Percentiles rank a stretch among this genome's conserved stretches.
Conservation (phyloP, 2,113 vertebrate species). For the Cololabis saira region DNA sequence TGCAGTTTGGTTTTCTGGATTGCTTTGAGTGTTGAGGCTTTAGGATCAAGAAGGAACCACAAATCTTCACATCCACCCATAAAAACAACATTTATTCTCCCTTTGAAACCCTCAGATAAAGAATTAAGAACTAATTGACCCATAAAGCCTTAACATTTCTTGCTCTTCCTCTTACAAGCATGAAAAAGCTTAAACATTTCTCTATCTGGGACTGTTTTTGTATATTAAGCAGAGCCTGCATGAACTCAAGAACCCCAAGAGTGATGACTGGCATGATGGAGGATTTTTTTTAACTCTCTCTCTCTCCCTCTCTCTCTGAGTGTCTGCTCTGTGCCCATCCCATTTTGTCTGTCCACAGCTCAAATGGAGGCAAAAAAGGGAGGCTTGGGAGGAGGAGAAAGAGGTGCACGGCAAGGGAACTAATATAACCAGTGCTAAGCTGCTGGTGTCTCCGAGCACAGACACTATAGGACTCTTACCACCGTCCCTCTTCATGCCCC, state of each 20-base stretch:
- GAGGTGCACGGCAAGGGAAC: constrained; percentile 17
- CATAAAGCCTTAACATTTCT: neutral
- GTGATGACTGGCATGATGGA: constrained; percentile 42
- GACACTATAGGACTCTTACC: constrained; percentile 45
- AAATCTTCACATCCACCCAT: too few species aligned
- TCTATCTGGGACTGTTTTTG: neutral
- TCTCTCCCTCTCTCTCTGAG: neutral
- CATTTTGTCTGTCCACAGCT: constrained; percentile 45
- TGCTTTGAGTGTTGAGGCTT: too few species aligned
- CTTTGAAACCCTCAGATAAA: neutral
- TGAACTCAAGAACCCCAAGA: constrained; percentile 59
- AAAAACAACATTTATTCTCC: neutral
- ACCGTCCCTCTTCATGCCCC: constrained; percentile 60
- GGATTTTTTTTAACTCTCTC: neutral
- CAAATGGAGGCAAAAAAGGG: constrained; percentile 11
- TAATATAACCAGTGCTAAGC: constrained; percentile 52
- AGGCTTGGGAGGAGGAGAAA: constrained; percentile 3
- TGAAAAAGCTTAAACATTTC: neutral
- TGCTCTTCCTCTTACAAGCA: neutral
- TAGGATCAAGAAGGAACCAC: too few species aligned
- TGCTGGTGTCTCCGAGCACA: constrained; percentile 40
- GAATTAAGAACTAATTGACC: neutral
- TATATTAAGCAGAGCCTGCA: constrained; percentile 2
- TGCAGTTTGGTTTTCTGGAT: too few species aligned
- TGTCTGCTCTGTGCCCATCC: constrained; percentile 66